Evolutionary conservation across 2,888 invertebrate species (phyloP), one percentile per base, ranked within the genome.

Genomic region (Noctuana brunneofusca): DNA sequence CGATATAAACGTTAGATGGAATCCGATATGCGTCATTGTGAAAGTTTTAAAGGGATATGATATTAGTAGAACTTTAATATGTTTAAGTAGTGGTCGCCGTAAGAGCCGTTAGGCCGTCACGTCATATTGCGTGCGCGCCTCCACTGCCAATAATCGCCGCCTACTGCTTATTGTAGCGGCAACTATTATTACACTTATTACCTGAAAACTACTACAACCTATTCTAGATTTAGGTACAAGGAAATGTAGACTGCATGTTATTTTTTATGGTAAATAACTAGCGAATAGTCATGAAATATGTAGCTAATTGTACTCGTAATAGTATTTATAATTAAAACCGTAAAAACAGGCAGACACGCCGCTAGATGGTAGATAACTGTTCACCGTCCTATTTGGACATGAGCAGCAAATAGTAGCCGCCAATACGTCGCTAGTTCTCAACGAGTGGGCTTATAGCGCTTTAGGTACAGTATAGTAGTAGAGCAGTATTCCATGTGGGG

Each of bases 71-170:
- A 70, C 75, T 79, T 80, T 79, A 82, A 80, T 80, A 80, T 74
- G 74, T 76, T 79, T 76, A 81, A 84, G 76, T 80, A 79, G 75
- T 63, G 75, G 75, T 75, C 69, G 65, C 69, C 70, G 76, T 74
- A 70, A 16, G 58, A 41, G 68, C 54, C 65, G 68, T 78, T 88
- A 89, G 35, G 68, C 54, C 65, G 68, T 78, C 89, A 89, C 89
- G 89, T 75, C 69, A 86, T 72, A 59, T 89, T 75, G 89, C 89
- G 87, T 90, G 89, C 71, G 73, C 43, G 58, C 41, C 49, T 38
- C 38, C 73, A 79, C 86, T 84, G 86, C 83, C 85, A 86, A 86
- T 88, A 86, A 82, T 82, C 72, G 77, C 49, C 6, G 49, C 6
- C 30, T 30, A 12, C 76, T 66, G 75, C 74, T 75, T 76, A 75